These are phyloP conservation scores for Thunnus maccoyii DNA, from an alignment of 2,113 vertebrate genomes.

Conservation along the genomic window DNA sequence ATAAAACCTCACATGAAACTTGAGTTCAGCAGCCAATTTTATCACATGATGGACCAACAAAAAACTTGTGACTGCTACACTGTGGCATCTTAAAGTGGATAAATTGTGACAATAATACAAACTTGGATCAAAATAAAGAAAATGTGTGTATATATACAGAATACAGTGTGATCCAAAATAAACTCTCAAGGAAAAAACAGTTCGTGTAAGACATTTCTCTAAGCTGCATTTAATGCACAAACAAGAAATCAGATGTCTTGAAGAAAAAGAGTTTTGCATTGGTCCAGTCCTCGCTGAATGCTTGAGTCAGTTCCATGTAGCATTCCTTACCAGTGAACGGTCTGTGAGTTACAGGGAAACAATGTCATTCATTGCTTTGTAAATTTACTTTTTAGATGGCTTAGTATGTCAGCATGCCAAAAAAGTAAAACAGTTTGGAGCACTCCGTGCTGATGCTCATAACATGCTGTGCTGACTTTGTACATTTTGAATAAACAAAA, in stretches of 20 bases:
- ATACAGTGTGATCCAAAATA: conserved; percentile 35
- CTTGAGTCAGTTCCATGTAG: conserved; percentile 13
- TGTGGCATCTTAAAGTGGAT: conserved; percentile 3
- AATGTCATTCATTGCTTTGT: conserved; percentile 13
- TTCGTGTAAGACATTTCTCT: conserved; percentile 21
- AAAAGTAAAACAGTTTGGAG: background rate
- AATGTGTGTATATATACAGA: conserved; percentile 22
- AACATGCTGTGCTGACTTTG: conserved; percentile 18
- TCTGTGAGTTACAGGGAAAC: conserved; percentile 17
- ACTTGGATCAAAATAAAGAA: conserved; percentile 43
- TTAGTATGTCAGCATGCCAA: conserved; percentile 9
- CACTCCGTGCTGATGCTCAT: conserved; percentile 14
- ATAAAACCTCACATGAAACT: conserved; percentile 50
- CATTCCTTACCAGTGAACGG: conserved; percentile 20
- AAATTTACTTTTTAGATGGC: conserved; percentile 5
- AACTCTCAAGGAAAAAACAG: background rate
- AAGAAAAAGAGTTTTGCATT: conserved; percentile 7
- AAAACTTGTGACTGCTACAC: background rate
- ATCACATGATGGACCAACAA: conserved; percentile 19
- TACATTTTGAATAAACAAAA: background rate
- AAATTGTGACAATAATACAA: conserved; percentile 6
- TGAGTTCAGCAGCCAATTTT: conserved; percentile 32
- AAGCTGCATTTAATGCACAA: conserved; percentile 39
- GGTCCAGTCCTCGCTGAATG: conserved; percentile 44
- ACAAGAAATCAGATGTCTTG: conserved; percentile 29